Base-by-base conservation (phyloP, 2,113 vertebrate genomes). In the Archilochus colubris region DNA sequence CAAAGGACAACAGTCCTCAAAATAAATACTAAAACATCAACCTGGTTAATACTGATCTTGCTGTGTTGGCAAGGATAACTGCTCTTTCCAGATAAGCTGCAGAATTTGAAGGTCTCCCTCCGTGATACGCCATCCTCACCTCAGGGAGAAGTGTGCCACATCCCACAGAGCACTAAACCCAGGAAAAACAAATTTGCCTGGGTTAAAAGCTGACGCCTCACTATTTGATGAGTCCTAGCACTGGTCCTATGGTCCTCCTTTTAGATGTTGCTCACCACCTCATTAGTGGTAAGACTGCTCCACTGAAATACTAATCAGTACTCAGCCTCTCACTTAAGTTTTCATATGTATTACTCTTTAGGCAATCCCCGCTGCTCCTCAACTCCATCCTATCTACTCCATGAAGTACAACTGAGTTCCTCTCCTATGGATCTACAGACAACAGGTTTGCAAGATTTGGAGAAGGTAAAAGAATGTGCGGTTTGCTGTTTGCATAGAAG, bases 311-410 rank as follows among this genome's bases (percentile, higher is more conserved):
- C 50, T 70, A 62, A 43, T 30, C 36, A 70, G 91, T 40, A 33
- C 19, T 64, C 16, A 75, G 38, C 4, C 33, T 48, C 44, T 54
- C 0, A 0, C 1, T 0, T 10, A 63, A 38, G 9, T 68, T 57
- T 89, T 61, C 36, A 25, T 12, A 10, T 6, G 13, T 46, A 28
- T 12, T 54, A 43, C 27, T 55, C 16, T 25, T 20, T n/a, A 69
- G 36, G 30, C 31, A 92, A 76, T 15, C 24, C 31, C 24, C 46
- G 6, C 10, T 21, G 30, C 27, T 76, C 33, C 23, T 66, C n/a
- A 36, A 61, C 27, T 36, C 19, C 46, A 53, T 62, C 36, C 22
- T 13, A 67, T 15, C 31, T 59, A 14, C 27, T 67, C 27, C 55
- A 51, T 33, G 7, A 85, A 64, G 6, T 36, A 85, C 18, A 85